Evolutionary conservation across 2,888 invertebrate genomes (phyloP).

Genomic region (Dasysyrphus tricinctus): DNA sequence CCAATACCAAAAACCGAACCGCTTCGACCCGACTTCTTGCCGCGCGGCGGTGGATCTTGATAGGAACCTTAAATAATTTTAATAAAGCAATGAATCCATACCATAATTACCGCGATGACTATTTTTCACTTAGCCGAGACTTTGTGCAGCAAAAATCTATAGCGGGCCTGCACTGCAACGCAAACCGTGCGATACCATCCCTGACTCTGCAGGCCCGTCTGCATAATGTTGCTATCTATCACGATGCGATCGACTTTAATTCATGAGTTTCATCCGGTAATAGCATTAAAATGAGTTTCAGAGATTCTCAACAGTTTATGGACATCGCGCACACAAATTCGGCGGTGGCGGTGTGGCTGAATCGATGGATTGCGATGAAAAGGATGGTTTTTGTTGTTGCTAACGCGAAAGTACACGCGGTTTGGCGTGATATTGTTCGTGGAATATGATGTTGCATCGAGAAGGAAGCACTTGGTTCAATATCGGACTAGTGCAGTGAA

Average conservation of each 20-base stretch:
- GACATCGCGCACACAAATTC: constrained; percentile 34
- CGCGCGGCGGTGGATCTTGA: constrained; percentile 49
- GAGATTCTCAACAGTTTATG: constrained; percentile 61
- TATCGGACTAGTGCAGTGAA: not conserved
- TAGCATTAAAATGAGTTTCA: constrained; percentile 71
- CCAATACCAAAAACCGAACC: not conserved
- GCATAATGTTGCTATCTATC: constrained; percentile 67
- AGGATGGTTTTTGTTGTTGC: constrained; percentile 1
- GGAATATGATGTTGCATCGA: constrained; percentile 50
- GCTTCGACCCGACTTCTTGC: not conserved
- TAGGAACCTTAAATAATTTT: constrained; percentile 73
- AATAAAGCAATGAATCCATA: constrained; percentile 76
- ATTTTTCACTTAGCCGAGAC: constrained; percentile 71
- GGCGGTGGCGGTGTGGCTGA: not conserved
- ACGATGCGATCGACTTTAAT: constrained; percentile 75
- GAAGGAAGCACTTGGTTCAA: constrained; percentile 26
- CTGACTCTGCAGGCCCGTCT: constrained; percentile 49
- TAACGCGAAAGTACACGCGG: constrained; percentile 64
- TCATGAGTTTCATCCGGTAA: constrained; percentile 73
- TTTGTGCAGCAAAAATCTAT: constrained; percentile 32
- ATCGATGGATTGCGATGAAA: constrained; percentile 18
- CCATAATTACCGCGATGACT: constrained; percentile 74
- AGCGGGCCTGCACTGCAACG: constrained; percentile 4
- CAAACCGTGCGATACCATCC: constrained; percentile 59
- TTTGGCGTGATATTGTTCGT: constrained; percentile 53